Base-by-base conservation (phyloP, 2,113 vertebrate genomes). In the Gavia stellata region DNA sequence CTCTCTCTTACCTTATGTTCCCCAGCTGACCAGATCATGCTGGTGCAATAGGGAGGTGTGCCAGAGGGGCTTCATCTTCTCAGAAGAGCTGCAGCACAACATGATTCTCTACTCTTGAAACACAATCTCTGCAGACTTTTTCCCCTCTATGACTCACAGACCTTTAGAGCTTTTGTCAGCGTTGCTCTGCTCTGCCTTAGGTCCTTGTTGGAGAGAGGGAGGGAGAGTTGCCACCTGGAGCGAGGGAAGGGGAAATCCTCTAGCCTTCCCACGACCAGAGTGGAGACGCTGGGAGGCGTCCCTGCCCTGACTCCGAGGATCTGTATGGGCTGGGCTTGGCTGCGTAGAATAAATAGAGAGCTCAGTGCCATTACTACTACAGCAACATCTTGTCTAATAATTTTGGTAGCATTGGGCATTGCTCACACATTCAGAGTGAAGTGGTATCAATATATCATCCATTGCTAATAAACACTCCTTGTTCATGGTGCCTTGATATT, bases 281-380 rank as follows among this genome's bases (percentile, higher is more conserved):
- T 0, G n/a, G 40, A 80, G 50, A 38, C 1, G 2, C 62, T 55
- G 28, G 14, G 15, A 55, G 72, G 72, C 0, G 1, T 65, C 63
- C 6, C 40, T 86, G 17, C 71, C 26, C 47, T 63, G 28, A 11
- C 61, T 59, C 34, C 44, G 50, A 74, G 68, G 9, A 45, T 67
- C 42, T 50, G 3, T 44, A 71, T 20, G 23, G 17, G 1, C 40
- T 83, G 53, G 55, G 20, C 38, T 84, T 86, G 72, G 18, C 33
- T 68, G 17, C 10, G 1, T 9, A 74, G 56, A 52, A 59, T 42
- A 55, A 66, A 17, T 58, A 23, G 9, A 59, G 72, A 79, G 8
- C 47, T 47, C n/a, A 36, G 16, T 42, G 59, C 58, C 10, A 44
- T 40, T 68, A 38, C 31, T 3, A 2, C 36, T 63, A 15, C 23